Conservation (phyloP, 2,888 invertebrate species). For the Cosmopolites sordidus region DNA sequence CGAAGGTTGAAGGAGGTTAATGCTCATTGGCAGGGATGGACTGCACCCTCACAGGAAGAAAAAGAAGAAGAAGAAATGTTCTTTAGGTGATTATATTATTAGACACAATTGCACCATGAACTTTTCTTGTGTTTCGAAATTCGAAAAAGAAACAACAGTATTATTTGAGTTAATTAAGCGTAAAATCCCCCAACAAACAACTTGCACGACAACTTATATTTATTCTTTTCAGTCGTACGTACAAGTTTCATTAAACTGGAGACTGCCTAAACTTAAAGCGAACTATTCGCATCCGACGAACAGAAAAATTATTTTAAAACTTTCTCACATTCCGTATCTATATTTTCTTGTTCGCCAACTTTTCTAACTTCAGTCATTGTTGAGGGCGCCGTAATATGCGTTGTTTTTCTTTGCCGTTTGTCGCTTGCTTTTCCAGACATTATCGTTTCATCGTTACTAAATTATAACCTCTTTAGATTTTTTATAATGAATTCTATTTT, state of each 20-base stretch:
- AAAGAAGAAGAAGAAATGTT: too few relatives aligned
- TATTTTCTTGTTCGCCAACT: constrained; percentile 15
- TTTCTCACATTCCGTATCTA: constrained; percentile 16
- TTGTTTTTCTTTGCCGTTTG: constrained; percentile 4
- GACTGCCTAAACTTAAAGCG: constrained; percentile 5
- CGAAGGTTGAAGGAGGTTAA: too few relatives aligned
- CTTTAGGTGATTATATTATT: too few relatives aligned
- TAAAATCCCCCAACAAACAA: not conserved
- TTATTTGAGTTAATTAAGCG: not conserved
- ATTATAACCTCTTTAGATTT: not conserved
- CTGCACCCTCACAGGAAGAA: too few relatives aligned
- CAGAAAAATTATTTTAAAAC: constrained; percentile 21
- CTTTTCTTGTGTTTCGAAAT: too few relatives aligned
- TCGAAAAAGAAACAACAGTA: not conserved
- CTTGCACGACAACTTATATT: not conserved
- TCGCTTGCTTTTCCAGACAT: not conserved
- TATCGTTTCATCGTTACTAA: not conserved
- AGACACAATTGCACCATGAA: too few relatives aligned
- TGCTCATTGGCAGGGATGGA: too few relatives aligned
- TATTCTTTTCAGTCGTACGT: not conserved
- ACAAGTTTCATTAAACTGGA: constrained; percentile 1
- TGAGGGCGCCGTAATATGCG: constrained; percentile 16
- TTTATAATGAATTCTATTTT: too few relatives aligned
- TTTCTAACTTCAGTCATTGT: constrained; percentile 18
- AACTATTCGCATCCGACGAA: constrained; percentile 6